Evolutionary conservation across 2,888 invertebrate genomes (phyloP), one percentile per base, ranked within the genome.

Genomic region (Cephus pygmeus): DNA sequence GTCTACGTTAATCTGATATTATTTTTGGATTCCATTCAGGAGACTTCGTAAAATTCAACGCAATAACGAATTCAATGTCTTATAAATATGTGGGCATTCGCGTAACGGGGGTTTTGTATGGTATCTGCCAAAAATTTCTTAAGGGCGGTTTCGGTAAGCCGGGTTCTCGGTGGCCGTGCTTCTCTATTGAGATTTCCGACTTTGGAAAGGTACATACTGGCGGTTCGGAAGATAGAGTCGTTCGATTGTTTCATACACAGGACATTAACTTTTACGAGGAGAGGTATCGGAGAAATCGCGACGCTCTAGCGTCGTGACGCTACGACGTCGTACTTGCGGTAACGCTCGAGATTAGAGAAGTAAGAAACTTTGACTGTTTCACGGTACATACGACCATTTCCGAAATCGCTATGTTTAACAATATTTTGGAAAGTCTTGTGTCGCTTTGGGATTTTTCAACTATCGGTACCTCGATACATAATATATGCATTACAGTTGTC

Each of bases 221-320:
- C 23, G 6, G 23, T 23, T 56, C 23, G 23, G 23, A 56, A 23
- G 23, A 56, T 23, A 1, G 23, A 56, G 56, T 84, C 82, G 79
- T 80, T 81, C 85, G 84, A 85, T 85, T 84, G 84, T 85, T 85
- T 85, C 84, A 83, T 83, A 85, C 83, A 85, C 85, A 83, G 83
- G 74, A 81, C 86, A 83, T 86, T 86, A 84, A 85, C 83, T 86
- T 86, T 86, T 83, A 86, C 83, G 86, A 85, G 83, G 80, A 82
- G 81, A 56, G 82, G 82, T 85, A 84, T 85, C 84, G 85, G 56
- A 86, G 83, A 83, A 84, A 85, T 86, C 80, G 82, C 83, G 79
- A 76, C 69, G 73, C 75, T 73, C 68, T 11, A 56, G 23, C 56
- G 56, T 56, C 56, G 56, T 56, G 23, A 15, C 56, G 56, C 56